Evolutionary conservation across 1,140 invertebrate species (phyloP).

Genomic region (Drosophila guanche): DNA sequence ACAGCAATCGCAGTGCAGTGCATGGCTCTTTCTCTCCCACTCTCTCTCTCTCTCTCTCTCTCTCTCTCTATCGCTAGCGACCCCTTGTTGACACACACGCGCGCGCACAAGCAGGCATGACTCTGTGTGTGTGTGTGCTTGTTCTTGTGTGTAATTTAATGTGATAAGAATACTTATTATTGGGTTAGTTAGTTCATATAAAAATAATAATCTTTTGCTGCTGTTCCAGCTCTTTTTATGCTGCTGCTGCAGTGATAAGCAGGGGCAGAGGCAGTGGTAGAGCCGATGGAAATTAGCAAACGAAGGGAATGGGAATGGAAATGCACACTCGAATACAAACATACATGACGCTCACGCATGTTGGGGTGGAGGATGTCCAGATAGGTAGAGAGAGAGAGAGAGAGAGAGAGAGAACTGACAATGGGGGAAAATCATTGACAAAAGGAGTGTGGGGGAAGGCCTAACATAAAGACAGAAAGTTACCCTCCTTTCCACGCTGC

Average conservation of each 20-base stretch:
- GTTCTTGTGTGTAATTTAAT: constrained; percentile 63
- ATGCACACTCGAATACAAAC: constrained; percentile 7
- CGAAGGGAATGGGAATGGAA: constrained; percentile 3
- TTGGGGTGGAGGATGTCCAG: too few species aligned
- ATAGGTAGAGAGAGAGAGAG: too few species aligned
- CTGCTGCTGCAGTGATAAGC: constrained; percentile 52
- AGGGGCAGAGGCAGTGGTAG: constrained; percentile 11
- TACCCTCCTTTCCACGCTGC: too few species aligned
- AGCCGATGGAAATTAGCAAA: constrained; percentile 26
- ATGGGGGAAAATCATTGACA: too few species aligned
- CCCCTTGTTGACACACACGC: constrained; percentile 62
- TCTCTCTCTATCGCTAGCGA: constrained; percentile 17
- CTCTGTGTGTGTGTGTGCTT: constrained; percentile 11
- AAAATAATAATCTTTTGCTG: constrained; percentile 60
- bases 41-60: constrained; percentile 2
- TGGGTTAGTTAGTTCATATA: constrained; percentile 81
- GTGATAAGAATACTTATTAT: constrained; percentile 81
- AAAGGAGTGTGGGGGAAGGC: too few species aligned
- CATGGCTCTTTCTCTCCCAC: background rate
- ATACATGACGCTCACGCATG: background rate
- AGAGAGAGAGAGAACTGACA: too few species aligned
- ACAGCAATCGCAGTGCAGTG: constrained; percentile 1
- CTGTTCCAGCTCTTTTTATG: constrained; percentile 27
- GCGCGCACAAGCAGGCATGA: constrained; percentile 33
- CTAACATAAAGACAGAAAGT: too few species aligned